Base-by-base conservation (phyloP, 2,888 invertebrate genomes). In the Bombylius major region DNA sequence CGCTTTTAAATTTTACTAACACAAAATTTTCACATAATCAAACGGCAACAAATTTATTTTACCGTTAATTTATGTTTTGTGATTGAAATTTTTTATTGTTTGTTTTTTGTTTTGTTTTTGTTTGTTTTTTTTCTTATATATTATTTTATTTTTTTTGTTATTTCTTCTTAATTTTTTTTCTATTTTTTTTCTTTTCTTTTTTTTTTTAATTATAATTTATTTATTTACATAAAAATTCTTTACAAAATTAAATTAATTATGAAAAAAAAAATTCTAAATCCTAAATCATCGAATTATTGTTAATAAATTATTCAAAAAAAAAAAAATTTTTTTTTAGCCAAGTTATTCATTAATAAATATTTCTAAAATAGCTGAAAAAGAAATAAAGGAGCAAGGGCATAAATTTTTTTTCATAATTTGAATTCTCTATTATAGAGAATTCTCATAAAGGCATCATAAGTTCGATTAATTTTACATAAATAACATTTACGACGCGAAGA, bases 61-160 rank as follows among this genome's bases (percentile, higher is more conserved):
- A 23, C 23, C 23, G 23, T 23, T 23, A 23, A 3, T 23, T 23
- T 23, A 23, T 23, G 23, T 23, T 23, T 23, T 23, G 23, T 23
- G 23, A 2, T 23, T 23, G 23, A 23, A 23, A 23, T 23, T 23
- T 23, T 3, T 23, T 23, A 23, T 23, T 23, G 23, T 23, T 23
- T 23, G 23, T 23, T 23, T 23, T 23, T 23, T 23, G 1, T 23
- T 23, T 23, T 23, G 23, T 23, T 23, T 23, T 23, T 23, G 23
- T 36, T 42, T 42, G 39, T 7, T 11, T 44, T 34, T 48, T 56
- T 52, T 32, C 14, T 47, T 39, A 48, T n/a, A 65, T 65, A 63
- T 65, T 56, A 63, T 57, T 57, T n/a, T n/a, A n/a, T n/a, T 57
- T 49, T 54, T 58, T 57, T 51, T 58, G 11, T 49, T 14, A 31